Percentiles rank a stretch among this genome's conserved stretches.
phyloP scores from a whole-genome alignment of 2,113 vertebrate species.

The Pimephales promelas region DNA sequence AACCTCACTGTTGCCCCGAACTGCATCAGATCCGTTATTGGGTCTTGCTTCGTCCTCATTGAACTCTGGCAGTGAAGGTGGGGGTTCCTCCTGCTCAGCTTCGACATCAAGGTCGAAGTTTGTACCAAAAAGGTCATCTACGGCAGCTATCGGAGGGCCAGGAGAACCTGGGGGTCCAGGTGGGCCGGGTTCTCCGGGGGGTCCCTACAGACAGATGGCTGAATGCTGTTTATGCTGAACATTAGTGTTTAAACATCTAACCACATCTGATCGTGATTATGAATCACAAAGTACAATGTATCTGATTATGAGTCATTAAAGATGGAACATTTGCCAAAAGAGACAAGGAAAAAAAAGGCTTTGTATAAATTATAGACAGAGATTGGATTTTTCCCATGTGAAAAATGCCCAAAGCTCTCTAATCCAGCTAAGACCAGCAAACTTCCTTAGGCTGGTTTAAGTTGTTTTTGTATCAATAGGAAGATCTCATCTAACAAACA shows the following conservation, averaged over 20 bases:
- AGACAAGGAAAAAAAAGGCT: not conserved
- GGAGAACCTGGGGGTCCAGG: slow-evolving; percentile 88
- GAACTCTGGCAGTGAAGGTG: slow-evolving; percentile 82
- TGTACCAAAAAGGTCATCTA: slow-evolving; percentile 84
- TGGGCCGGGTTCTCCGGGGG: slow-evolving; percentile 87
- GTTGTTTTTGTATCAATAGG: not conserved
- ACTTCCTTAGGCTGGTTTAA: not conserved
- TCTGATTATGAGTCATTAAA: not conserved
- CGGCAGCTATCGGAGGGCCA: slow-evolving; percentile 84
- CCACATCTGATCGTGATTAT: not conserved
- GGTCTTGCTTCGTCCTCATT: slow-evolving; percentile 89
- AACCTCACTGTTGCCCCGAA: slow-evolving; percentile 82
- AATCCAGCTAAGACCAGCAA: not conserved
- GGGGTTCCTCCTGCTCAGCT: slow-evolving; percentile 58
- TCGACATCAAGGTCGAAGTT: slow-evolving; percentile 78
- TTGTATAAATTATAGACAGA: not conserved
- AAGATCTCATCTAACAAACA: not conserved
- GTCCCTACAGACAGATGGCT: slow-evolving; percentile 74
- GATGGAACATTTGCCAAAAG: not conserved
- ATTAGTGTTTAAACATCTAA: not conserved
- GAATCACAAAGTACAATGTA: not conserved
- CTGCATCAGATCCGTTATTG: slow-evolving; percentile 68
- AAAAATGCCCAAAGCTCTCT: not conserved
- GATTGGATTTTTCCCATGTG: not conserved
- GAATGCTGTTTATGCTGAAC: slow-evolving; percentile 1